Evolutionary conservation across 2,797 vertebrate species (phyloP).

Genomic region (Megalops cyprinoides): DNA sequence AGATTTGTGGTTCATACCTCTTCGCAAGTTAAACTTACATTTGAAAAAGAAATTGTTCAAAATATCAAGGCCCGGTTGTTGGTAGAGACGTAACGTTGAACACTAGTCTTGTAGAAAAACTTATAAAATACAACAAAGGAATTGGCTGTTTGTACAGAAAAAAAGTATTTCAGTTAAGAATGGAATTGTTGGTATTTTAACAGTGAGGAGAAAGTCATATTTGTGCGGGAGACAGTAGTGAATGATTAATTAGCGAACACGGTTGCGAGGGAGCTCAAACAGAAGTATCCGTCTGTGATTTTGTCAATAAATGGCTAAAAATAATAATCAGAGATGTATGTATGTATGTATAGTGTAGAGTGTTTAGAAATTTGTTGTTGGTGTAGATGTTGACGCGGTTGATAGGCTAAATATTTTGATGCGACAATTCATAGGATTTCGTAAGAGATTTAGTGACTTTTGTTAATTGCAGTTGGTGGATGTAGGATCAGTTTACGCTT

Average conservation of each 20-base stretch:
- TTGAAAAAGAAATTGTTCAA: background rate
- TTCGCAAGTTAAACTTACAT: constrained; percentile 5
- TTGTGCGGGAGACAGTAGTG: background rate
- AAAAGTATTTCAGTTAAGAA: background rate
- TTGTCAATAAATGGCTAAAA: constrained; percentile 23
- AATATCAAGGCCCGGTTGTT: constrained; percentile 8
- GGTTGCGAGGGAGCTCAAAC: background rate
- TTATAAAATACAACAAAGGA: constrained; percentile 5
- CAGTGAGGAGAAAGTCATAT: background rate
- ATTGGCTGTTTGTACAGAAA: background rate
- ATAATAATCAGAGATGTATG: background rate
- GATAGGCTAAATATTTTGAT: background rate
- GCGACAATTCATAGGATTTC: background rate
- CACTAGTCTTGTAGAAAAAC: background rate
- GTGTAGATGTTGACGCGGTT: background rate
- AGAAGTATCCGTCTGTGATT: constrained; percentile 21
- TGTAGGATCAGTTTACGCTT: background rate
- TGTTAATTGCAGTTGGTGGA: background rate
- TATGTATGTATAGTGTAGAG: background rate
- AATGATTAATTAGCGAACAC: constrained; percentile 15
- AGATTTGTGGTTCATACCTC: background rate
- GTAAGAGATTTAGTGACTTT: background rate
- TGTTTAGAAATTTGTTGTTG: background rate
- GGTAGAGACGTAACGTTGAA: background rate
- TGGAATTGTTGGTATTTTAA: background rate